phyloP scores from a whole-genome alignment of 2,888 invertebrate species.

The Cremastobaeus sp. region DNA sequence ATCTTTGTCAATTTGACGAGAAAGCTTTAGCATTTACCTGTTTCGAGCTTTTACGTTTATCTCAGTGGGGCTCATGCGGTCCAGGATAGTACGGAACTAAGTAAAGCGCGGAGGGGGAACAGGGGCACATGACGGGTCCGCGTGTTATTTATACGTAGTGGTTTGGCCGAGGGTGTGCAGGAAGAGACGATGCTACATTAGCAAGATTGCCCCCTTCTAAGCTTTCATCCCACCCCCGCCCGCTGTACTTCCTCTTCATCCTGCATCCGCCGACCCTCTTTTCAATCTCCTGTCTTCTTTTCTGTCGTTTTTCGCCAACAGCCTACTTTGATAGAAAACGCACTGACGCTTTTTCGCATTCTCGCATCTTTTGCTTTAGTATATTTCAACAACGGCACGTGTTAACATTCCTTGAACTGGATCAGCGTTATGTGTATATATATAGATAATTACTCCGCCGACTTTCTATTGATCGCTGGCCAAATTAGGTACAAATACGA shows the following conservation, averaged over 20 bases:
- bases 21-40: conserved; percentile 67
- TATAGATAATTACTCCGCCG: no score
- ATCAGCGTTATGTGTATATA: conserved; percentile 13
- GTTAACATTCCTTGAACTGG: conserved; percentile 21
- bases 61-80: conserved; percentile 60
- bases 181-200: conserved; percentile 72
- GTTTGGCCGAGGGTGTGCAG: conserved; percentile 67
- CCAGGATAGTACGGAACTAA: conserved; percentile 60
- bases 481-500: no score
- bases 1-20: conserved; percentile 68
- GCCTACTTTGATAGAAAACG: conserved; percentile 57
- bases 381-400: conserved; percentile 33
- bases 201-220: conserved; percentile 72
- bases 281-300: conserved; percentile 60
- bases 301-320: conserved; percentile 52
- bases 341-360: conserved; percentile 40
- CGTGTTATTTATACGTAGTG: conserved; percentile 70
- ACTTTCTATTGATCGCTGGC: no score
- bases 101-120: conserved; percentile 59
- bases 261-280: conserved; percentile 57
- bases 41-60: conserved; percentile 68
- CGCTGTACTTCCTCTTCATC: conserved; percentile 52
- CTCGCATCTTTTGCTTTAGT: conserved; percentile 31
- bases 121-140: conserved; percentile 59
- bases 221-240: conserved; percentile 45